Conservation (phyloP, 2,888 invertebrate genomes). For the Luperina nickerlii region DNA sequence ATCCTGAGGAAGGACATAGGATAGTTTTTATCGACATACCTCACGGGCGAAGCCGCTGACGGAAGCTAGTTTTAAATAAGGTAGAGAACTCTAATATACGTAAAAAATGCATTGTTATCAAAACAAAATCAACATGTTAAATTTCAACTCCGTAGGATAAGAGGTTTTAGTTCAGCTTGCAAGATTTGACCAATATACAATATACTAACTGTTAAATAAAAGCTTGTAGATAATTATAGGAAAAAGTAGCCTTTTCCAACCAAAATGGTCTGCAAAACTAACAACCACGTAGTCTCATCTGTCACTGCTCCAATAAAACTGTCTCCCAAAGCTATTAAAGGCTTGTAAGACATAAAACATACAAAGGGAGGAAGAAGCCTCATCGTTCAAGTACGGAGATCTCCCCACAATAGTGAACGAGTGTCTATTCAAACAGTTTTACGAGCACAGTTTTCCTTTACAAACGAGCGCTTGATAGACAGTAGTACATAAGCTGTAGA, state of each 20-base stretch:
- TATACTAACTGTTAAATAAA: not conserved
- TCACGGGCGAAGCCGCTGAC: too few species aligned
- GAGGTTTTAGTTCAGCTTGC: not conserved
- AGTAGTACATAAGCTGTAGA: not conserved
- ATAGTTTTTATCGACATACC: too few species aligned
- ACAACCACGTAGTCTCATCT: constrained; percentile 26
- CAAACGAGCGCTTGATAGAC: constrained; percentile 30
- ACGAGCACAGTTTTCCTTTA: constrained; percentile 34
- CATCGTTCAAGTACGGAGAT: constrained; percentile 30
- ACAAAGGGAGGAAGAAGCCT: constrained; percentile 30
- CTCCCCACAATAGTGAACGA: constrained; percentile 37
- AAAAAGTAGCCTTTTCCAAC: constrained; percentile 8
- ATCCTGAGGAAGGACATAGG: too few species aligned
- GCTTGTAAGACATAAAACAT: constrained; percentile 43
- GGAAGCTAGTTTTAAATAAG: not conserved
- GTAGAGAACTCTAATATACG: not conserved
- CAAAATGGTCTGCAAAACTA: constrained; percentile 2
- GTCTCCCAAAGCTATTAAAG: constrained; percentile 37
- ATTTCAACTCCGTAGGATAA: not conserved
- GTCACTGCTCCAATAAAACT: constrained; percentile 49
- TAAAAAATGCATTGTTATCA: not conserved
- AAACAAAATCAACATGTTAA: not conserved
- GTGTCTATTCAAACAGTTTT: constrained; percentile 39
- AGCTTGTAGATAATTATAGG: not conserved
- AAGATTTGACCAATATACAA: not conserved